These are phyloP conservation scores for Apteryx owenii DNA, from an alignment of 2,113 vertebrate species.

Conservation along the genomic window DNA sequence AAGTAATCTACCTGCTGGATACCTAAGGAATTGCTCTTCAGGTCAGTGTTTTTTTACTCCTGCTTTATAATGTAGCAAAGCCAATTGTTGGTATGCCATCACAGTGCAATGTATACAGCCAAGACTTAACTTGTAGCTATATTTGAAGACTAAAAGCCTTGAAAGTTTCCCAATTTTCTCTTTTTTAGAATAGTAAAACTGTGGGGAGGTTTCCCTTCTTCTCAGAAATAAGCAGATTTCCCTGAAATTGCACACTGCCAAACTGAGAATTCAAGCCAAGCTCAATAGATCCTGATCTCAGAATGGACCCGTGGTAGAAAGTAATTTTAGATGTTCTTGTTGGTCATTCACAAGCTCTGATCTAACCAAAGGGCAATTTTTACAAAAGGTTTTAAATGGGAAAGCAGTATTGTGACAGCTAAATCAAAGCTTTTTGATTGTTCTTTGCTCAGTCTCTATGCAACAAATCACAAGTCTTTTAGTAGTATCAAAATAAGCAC, in stretches of 20 bases:
- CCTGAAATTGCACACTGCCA: neutral
- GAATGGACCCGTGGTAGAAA: neutral
- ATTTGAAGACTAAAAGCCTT: neutral
- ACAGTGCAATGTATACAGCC: neutral
- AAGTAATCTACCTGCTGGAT: too few relatives aligned
- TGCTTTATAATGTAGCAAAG: too few relatives aligned
- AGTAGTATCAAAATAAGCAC: neutral
- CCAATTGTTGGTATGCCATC: too few relatives aligned
- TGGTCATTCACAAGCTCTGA: neutral
- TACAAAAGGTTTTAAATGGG: neutral
- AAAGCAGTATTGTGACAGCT: neutral
- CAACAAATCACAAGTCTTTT: neutral
- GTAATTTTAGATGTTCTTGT: neutral
- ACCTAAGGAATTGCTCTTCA: too few relatives aligned
- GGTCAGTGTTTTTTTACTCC: too few relatives aligned
- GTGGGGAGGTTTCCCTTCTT: neutral
- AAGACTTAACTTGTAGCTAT: neutral
- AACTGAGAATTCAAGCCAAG: neutral
- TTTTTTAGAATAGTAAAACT: neutral
- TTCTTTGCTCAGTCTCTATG: neutral
- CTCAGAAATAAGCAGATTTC: neutral
- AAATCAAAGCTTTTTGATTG: neutral
- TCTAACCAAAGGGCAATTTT: neutral
- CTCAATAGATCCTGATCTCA: neutral
- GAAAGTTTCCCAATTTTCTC: neutral